Evolutionary conservation across 2,113 vertebrate genomes (phyloP).

Genomic region (Charadrius vociferus): DNA sequence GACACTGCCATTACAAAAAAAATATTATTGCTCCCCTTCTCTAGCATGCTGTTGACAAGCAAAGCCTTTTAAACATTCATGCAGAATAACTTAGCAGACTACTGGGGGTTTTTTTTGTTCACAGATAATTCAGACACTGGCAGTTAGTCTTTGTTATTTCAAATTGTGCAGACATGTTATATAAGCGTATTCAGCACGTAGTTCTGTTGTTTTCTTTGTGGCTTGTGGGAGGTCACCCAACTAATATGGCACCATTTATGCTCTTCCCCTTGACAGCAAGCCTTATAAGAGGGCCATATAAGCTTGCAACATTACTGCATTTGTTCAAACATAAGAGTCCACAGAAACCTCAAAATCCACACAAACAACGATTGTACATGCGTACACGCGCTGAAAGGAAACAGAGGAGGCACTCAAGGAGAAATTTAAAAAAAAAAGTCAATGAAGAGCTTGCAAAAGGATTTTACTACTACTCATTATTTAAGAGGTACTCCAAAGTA

Average conservation of each 20-base stretch:
- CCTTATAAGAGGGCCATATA: background rate
- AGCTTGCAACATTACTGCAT: background rate
- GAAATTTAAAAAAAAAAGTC: background rate
- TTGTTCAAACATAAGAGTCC: background rate
- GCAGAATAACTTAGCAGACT: background rate
- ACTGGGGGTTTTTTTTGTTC: background rate
- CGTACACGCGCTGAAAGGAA: background rate
- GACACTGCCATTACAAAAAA: background rate
- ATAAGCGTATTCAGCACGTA: background rate
- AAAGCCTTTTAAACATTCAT: background rate
- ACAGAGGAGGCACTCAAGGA: background rate
- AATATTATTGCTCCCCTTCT: background rate
- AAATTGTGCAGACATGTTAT: background rate
- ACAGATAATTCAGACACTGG: background rate
- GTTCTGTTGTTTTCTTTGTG: background rate
- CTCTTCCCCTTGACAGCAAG: background rate
- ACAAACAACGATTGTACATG: fast-evolving
- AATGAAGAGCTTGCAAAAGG: background rate
- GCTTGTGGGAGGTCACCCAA: background rate
- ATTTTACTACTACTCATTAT: background rate
- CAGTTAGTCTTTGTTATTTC: background rate
- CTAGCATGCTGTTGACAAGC: background rate
- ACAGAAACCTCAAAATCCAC: background rate
- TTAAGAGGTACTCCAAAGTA: background rate
- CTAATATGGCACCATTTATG: background rate